Base-by-base conservation (phyloP, 2,888 invertebrate genomes). In the Physocephala rufipes region DNA sequence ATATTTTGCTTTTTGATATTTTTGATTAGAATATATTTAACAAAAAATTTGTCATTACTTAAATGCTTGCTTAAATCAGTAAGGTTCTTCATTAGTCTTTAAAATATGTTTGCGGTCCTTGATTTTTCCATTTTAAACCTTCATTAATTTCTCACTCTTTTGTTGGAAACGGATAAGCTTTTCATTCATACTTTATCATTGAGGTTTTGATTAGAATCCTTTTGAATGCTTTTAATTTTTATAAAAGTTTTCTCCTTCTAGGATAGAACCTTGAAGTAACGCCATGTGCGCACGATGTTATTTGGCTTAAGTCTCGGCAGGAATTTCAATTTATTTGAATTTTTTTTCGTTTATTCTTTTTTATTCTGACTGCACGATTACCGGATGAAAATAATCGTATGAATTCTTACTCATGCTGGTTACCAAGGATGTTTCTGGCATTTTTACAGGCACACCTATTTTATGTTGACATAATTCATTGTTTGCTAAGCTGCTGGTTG, bases 271-370 rank as follows among this genome's bases (percentile, higher is more conserved):
- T 21, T 21, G 21, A 58, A 58, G 24, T 58, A 21, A 58, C 5
- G 21, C 3, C 58, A 58, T 19, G 24, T 21, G 15, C 13, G 15
- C 16, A 58, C 15, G 58, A 21, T 24, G 58, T 13, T 12, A 51
- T 51, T n/a, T 5, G 4, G 3, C n/a, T 51, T 51, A 12, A 9
- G 15, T 51, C 21, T 49, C 19, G n/a, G 43, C n/a, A 58, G 59
- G 59, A 67, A 67, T 67, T 58, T 30, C 49, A 67, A 58, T 45
- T 67, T 45, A 26, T 67, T 67, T 45, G 7, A 26, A 45, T 21
- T 5, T 49, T 21, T 49, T 28, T 66, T 30, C 66, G 30, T 67
- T 55, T 45, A 43, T 24, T 26, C 3, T 58, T 26, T 28, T 13
- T 9, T 24, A 15, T 49, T 49, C 49, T 49, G 36, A 9, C 36